Conservation (phyloP, 2,113 vertebrate genomes). For the Probosciger aterrimus region DNA sequence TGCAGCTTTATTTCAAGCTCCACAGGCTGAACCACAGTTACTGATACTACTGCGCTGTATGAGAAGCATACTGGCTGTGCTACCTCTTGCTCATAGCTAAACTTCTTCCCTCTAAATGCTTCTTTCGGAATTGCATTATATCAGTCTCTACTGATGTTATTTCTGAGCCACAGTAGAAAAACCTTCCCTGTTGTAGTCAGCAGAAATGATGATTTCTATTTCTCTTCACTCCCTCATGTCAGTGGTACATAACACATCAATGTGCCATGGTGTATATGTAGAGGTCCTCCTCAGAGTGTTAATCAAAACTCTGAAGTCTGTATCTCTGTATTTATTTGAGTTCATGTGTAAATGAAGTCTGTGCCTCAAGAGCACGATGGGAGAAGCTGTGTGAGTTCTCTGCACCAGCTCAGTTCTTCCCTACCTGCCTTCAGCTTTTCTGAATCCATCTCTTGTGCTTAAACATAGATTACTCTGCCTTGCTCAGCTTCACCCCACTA, state of each 20-base stretch:
- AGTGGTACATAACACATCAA: neutral
- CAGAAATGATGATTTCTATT: neutral
- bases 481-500: neutral
- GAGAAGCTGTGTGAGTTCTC: neutral
- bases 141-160: neutral
- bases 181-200: neutral
- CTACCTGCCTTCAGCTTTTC: neutral
- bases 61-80: neutral
- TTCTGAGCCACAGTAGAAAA: neutral
- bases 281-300: neutral
- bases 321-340: neutral
- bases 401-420: neutral
- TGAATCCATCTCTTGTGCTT: neutral
- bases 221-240: neutral
- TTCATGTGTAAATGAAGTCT: neutral
- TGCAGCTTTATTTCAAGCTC: neutral
- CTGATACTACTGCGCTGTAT: rapidly evolving
- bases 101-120: neutral
- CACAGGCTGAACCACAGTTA: neutral
- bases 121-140: neutral
- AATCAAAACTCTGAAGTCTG: neutral
- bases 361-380: rapidly evolving
- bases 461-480: neutral
- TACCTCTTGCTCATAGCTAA: neutral
- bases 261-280: neutral